Evolutionary conservation across 2,888 invertebrate genomes (phyloP).

Genomic region (Scaeva pyrastri): DNA sequence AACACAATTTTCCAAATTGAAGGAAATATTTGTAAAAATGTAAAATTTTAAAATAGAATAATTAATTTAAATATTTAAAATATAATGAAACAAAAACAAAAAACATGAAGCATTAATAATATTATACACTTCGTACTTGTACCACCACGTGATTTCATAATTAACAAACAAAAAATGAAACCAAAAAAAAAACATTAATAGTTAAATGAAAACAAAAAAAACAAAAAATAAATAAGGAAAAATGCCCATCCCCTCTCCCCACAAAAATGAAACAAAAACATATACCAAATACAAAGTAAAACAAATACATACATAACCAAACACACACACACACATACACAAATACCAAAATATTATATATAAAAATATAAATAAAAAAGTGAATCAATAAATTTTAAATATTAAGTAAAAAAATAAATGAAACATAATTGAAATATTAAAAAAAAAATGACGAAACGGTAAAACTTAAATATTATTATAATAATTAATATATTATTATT

Average conservation of each 20-base stretch:
- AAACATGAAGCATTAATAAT: slow-evolving; percentile 64
- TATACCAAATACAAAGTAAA: slow-evolving; percentile 63
- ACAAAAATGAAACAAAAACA: slow-evolving; percentile 65
- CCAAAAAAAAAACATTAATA: slow-evolving; percentile 42
- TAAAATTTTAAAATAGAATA: slow-evolving; percentile 64
- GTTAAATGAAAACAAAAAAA: slow-evolving; percentile 41
- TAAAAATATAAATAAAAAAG: slow-evolving; percentile 22
- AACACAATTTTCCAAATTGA: slow-evolving; percentile 33
- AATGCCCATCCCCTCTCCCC: slow-evolving; percentile 55
- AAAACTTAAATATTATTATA: slow-evolving; percentile 68
- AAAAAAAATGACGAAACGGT: slow-evolving; percentile 69
- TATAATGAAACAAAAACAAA: slow-evolving; percentile 23
- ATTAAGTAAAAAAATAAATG: slow-evolving; percentile 43
- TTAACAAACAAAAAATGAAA: slow-evolving; percentile 66
- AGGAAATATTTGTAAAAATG: slow-evolving; percentile 71
- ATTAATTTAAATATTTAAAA: slow-evolving; percentile 57
- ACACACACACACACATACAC: slow-evolving; percentile 3
- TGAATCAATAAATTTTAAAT: slow-evolving; percentile 65
- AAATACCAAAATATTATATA: slow-evolving; percentile 16
- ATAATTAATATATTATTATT: slow-evolving; percentile 49
- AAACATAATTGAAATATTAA: slow-evolving; percentile 56
- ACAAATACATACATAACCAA: slow-evolving; percentile 30
- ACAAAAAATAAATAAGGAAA: slow-evolving; percentile 39
- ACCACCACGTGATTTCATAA: slow-evolving; percentile 79
- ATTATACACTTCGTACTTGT: slow-evolving; percentile 77